Conservation (phyloP, 2,797 vertebrate genomes). For the Toxotes lorentzi region DNA sequence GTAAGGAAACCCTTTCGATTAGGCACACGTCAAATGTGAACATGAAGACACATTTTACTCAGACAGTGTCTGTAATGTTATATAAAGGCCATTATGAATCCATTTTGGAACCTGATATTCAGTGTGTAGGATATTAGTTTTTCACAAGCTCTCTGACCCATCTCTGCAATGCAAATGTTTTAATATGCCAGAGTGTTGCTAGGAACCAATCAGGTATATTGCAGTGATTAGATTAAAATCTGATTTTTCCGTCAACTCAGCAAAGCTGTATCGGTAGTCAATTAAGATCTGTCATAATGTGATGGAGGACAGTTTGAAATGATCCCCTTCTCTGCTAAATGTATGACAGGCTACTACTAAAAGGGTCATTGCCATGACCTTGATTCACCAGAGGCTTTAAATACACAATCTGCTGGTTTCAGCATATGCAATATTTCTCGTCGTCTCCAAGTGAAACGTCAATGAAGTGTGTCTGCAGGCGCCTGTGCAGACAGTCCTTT, state of each 20-base stretch:
- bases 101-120: conserved; percentile 50
- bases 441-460: conserved; percentile 79
- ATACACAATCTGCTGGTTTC: conserved; percentile 83
- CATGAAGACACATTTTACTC: conserved; percentile 37
- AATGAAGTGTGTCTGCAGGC: conserved; percentile 80
- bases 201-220: conserved; percentile 82
- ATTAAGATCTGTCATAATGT: conserved; percentile 86
- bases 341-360: conserved; percentile 83
- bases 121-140: conserved; percentile 57
- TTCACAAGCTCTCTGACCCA: conserved; percentile 58
- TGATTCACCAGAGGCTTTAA: conserved; percentile 81
- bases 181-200: conserved; percentile 80
- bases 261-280: conserved; percentile 82
- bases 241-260: conserved; percentile 83
- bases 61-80: conserved; percentile 45
- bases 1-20: conserved; percentile 44
- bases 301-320: conserved; percentile 86
- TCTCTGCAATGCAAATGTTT: conserved; percentile 79
- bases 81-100: conserved; percentile 61
- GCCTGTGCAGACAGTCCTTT: conserved; percentile 67
- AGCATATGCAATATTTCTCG: conserved; percentile 82
- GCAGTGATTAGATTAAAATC: conserved; percentile 84
- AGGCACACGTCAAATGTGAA: conserved; percentile 38
- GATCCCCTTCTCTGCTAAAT: conserved; percentile 81
- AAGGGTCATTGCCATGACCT: conserved; percentile 84